phyloP scores from a whole-genome alignment of 92 coral and sea anemone species.

The Phenganax marumi region DNA sequence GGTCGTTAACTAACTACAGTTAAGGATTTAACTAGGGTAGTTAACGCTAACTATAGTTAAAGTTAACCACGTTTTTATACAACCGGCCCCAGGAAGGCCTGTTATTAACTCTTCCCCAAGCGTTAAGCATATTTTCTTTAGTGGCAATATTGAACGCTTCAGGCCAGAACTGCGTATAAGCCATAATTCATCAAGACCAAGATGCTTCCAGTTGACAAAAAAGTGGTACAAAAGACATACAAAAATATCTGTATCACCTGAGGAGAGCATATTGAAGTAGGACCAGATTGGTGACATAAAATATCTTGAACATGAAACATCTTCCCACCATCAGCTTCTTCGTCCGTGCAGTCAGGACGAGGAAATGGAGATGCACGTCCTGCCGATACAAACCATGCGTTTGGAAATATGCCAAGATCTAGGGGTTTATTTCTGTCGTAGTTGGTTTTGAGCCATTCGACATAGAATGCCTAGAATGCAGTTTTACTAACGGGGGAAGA shows the following conservation, averaged over 20 bases:
- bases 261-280: not conserved
- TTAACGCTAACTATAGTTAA: no score
- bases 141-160: conserved; percentile 23
- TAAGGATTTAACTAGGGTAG: no score
- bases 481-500: conserved; percentile 11
- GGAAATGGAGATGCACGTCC: conserved; percentile 8
- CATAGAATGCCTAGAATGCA: conserved; percentile 15
- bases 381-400: conserved; percentile 4
- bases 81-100: conserved; percentile 22
- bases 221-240: conserved; percentile 7
- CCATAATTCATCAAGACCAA: conserved; percentile 15
- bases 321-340: conserved; percentile 15
- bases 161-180: conserved; percentile 17
- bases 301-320: conserved; percentile 15
- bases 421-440: conserved; percentile 8
- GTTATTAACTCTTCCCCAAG: conserved; percentile 7
- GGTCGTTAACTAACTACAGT: no score
- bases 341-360: not conserved
- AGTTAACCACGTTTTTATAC: no score
- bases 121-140: not conserved
- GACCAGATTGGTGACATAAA: conserved; percentile 16
- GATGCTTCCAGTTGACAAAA: conserved; percentile 1
- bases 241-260: conserved; percentile 8
- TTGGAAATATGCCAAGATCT: not conserved
- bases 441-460: conserved; percentile 28